Percentiles rank a stretch among this genome's conserved stretches.
These are phyloP conservation scores for Oreochromis niloticus DNA, from an alignment of 2,113 vertebrate genomes.

Conservation along the genomic window DNA sequence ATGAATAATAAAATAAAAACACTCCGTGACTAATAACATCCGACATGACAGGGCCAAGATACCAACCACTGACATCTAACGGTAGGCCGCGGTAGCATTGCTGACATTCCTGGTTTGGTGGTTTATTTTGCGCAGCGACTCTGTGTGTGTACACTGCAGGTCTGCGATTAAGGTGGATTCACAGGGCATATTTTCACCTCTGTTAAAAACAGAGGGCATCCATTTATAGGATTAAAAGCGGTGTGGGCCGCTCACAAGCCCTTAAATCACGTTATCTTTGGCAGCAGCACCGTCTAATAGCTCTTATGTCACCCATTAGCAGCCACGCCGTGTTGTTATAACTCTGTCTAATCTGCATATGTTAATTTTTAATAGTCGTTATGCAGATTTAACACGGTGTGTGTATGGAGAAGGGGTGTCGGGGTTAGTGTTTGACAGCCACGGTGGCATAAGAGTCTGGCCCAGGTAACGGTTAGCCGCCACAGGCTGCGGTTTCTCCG, in stretches of 20 bases:
- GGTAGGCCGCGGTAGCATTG: conserved; percentile 23
- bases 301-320: not conserved
- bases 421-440: not conserved
- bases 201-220: not conserved
- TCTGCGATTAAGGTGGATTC: not conserved
- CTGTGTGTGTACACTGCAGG: not conserved
- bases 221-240: accelerated
- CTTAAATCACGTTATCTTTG: not conserved
- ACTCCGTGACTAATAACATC: not conserved
- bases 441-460: not conserved
- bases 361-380: not conserved
- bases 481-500: not conserved
- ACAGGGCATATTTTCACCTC: not conserved
- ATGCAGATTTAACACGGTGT: not conserved
- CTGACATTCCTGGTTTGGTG: not conserved
- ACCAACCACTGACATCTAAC: conserved; percentile 55
- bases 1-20: not conserved
- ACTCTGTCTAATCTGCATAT: not conserved
- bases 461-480: not conserved
- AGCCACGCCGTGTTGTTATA: not conserved
- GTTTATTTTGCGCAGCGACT: conserved; percentile 11
- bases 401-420: not conserved
- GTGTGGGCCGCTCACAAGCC: not conserved
- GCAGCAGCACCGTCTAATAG: not conserved
- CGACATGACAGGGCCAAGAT: not conserved